phyloP scores from a whole-genome alignment of 2,888 invertebrate species.

The Netelia inedita region DNA sequence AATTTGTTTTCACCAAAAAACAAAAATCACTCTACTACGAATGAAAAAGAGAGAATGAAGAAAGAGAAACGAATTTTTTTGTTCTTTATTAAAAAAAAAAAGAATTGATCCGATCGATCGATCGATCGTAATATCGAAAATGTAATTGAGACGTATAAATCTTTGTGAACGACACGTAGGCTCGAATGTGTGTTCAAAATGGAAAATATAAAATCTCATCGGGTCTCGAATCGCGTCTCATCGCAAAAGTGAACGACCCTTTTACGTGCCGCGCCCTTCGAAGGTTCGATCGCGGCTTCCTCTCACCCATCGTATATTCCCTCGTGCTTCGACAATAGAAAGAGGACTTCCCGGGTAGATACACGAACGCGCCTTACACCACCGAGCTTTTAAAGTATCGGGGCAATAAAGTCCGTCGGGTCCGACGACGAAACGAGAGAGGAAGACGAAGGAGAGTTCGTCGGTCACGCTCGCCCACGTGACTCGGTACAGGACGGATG shows the following conservation, averaged over 20 bases:
- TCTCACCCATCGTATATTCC: neutral
- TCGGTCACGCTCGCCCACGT: constrained; percentile 57
- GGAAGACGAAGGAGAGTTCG: constrained; percentile 23
- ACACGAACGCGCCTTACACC: neutral
- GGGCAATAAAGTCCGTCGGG: constrained; percentile 28
- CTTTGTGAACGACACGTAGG: neutral
- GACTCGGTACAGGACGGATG: constrained; percentile 32
- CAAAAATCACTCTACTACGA: no score
- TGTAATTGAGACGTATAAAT: no score
- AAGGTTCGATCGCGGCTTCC: constrained; percentile 3
- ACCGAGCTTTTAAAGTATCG: constrained; percentile 12
- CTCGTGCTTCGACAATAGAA: neutral
- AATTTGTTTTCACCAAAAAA: no score
- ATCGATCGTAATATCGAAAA: no score
- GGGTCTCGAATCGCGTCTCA: constrained; percentile 47
- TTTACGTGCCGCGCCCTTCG: constrained; percentile 54
- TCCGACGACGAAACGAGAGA: constrained; percentile 7
- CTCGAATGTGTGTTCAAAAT: neutral
- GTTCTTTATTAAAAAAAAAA: no score
- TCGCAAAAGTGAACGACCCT: constrained; percentile 49
- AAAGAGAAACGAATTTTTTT: no score
- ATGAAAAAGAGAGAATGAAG: neutral
- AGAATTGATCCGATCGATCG: no score
- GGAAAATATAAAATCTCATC: neutral
- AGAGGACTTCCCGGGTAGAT: neutral